These are phyloP conservation scores for Rhamphomyia laevipes DNA, from an alignment of 2,888 invertebrate species.

Conservation along the genomic window DNA sequence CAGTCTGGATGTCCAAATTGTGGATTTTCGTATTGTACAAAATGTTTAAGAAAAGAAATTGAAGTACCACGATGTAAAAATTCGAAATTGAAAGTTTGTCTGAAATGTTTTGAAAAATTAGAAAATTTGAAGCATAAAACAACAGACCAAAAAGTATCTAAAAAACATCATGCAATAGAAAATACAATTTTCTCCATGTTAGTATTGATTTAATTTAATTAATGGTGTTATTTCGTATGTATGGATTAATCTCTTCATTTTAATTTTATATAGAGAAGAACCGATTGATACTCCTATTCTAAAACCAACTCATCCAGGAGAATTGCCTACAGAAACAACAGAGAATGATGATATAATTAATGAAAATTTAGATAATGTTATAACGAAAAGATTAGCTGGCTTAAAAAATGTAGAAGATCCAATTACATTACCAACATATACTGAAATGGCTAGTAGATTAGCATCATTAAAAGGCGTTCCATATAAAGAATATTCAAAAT, in stretches of 20 bases:
- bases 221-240: too few relatives aligned
- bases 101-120: constrained; percentile 19
- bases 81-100: constrained; percentile 47
- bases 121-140: neutral
- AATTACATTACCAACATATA: constrained; percentile 41
- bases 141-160: neutral
- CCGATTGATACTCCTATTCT: constrained; percentile 24
- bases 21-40: constrained; percentile 71
- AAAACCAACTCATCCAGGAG: constrained; percentile 18
- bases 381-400: constrained; percentile 54
- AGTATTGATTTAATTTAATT: too few relatives aligned
- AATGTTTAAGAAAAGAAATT: constrained; percentile 62
- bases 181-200: too few relatives aligned
- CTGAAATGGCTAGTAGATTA: constrained; percentile 52
- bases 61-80: constrained; percentile 47
- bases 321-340: constrained; percentile 13
- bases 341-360: constrained; percentile 23
- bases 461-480: constrained; percentile 52
- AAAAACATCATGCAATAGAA: too few relatives aligned
- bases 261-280: constrained; percentile 19
- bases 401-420: constrained; percentile 46
- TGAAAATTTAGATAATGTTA: constrained; percentile 41
- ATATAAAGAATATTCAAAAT: constrained; percentile 29
- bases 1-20: constrained; percentile 76
- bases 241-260: constrained; percentile 9